Evolutionary conservation across 2,797 vertebrate genomes (phyloP).

Genomic region (Potorous gilbertii): DNA sequence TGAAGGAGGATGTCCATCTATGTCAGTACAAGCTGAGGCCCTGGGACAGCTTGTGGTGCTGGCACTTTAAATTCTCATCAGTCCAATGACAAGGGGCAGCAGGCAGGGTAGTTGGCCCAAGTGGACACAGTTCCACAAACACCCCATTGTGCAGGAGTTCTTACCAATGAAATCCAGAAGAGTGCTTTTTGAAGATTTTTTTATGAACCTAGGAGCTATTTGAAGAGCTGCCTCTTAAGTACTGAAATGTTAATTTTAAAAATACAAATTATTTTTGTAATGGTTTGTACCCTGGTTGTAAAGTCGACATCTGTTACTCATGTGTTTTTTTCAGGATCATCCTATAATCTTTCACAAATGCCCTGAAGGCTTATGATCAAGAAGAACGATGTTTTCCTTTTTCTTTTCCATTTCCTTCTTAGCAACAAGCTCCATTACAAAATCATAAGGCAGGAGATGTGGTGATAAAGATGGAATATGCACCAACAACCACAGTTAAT

Average conservation of each 20-base stretch:
- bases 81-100: neutral
- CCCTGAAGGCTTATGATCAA: neutral
- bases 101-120: neutral
- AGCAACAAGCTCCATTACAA: neutral
- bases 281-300: neutral
- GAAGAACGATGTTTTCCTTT: neutral
- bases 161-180: conserved; percentile 5
- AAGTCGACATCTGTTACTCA: neutral
- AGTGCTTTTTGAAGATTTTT: neutral
- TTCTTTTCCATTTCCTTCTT: neutral
- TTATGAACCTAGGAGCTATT: conserved; percentile 15
- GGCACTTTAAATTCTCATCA: neutral
- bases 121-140: neutral
- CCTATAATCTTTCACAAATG: neutral
- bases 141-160: neutral
- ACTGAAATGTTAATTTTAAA: conserved; percentile 19
- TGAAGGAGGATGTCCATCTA: neutral
- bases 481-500: neutral
- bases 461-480: neutral
- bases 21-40: too few species aligned
- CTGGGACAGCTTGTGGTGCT: neutral
- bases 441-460: neutral
- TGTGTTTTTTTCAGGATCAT: neutral
- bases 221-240: neutral
- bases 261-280: conserved; percentile 26